These are phyloP conservation scores for Thermophis baileyi DNA, from an alignment of 2,113 vertebrate species.

Conservation along the genomic window DNA sequence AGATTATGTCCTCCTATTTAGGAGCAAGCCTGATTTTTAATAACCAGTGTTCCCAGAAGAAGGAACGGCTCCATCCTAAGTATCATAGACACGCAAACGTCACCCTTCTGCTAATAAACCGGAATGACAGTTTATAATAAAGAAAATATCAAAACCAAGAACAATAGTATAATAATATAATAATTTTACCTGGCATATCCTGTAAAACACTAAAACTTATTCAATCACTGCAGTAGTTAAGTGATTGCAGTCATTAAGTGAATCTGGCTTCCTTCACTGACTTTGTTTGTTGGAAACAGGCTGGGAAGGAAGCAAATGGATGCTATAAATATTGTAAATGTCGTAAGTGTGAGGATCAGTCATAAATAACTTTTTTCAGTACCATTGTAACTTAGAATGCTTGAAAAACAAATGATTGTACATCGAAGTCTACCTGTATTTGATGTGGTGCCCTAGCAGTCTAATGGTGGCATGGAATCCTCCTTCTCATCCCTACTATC, in stretches of 20 bases:
- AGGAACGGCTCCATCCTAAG: not conserved
- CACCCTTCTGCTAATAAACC: no score
- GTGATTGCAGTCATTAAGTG: no score
- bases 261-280: no score
- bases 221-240: not conserved
- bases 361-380: no score
- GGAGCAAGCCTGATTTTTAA: not conserved
- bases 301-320: no score
- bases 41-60: not conserved
- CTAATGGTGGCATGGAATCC: not conserved
- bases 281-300: no score
- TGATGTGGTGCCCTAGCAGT: not conserved
- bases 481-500: not conserved
- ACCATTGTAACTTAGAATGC: not conserved
- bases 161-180: not conserved
- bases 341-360: no score
- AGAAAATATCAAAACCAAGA: not conserved
- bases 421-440: not conserved
- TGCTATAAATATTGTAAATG: no score
- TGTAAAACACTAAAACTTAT: not conserved
- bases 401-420: no score
- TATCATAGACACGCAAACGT: no score
- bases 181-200: not conserved
- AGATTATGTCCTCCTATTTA: no score
- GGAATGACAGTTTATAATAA: not conserved